Conservation (phyloP, 2,888 invertebrate genomes). For the Eulithis testata region DNA sequence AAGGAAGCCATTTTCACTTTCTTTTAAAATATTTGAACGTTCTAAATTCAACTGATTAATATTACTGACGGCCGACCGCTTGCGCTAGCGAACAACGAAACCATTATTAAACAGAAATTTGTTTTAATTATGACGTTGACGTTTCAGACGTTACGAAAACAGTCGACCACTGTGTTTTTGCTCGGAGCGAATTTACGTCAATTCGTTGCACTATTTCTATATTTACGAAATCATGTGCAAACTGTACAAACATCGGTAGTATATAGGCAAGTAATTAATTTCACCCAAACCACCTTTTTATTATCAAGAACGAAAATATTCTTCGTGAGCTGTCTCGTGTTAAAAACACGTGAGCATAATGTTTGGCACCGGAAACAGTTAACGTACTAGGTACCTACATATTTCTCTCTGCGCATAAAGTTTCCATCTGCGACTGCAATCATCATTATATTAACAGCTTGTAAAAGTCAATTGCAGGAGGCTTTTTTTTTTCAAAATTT, state of each 20-base stretch:
- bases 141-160: constrained; percentile 21
- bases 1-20: constrained; percentile 76
- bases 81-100: constrained; percentile 57
- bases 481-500: no score
- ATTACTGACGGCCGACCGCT: constrained; percentile 54
- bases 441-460: no score
- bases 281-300: not conserved
- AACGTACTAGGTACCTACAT: no score
- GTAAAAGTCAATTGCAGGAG: no score
- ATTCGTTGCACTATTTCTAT: not conserved
- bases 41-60: constrained; percentile 69
- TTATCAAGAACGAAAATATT: constrained; percentile 1
- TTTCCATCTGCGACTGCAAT: no score
- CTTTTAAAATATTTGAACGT: constrained; percentile 72
- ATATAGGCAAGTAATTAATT: not conserved
- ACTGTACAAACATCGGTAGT: not conserved
- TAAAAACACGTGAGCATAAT: no score
- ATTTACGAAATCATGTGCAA: not conserved
- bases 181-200: constrained; percentile 6
- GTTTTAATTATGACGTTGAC: constrained; percentile 37
- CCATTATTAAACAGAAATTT: constrained; percentile 41
- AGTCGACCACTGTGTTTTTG: not conserved
- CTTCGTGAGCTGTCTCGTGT: not conserved
- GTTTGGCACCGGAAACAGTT: no score
- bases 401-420: no score